Base-by-base conservation (phyloP, 2,797 vertebrate species). In the Gallinago nigripennis region DNA sequence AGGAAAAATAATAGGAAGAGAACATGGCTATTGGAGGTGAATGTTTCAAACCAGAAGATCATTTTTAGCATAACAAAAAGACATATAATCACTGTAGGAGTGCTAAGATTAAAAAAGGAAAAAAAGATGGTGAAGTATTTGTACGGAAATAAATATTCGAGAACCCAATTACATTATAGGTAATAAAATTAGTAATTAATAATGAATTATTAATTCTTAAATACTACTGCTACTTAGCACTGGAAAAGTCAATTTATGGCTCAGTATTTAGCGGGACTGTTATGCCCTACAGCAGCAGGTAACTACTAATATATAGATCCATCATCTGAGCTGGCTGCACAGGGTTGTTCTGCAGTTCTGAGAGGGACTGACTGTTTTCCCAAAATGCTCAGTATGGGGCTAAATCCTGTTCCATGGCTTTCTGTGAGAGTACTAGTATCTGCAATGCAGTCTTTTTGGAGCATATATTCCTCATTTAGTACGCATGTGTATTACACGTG, bases 141-240 rank as follows among this genome's bases (percentile, higher is more conserved):
- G 50, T 66, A 63, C 17, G 57, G 72, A 91, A 78, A 93, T 78
- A 93, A 95, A 92, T 88, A 86, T 91, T 92, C 0, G 3, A 56
- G 14, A 79, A 11, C 16, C 41, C 2, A 65, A 84, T 93, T 78
- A 88, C 28, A 58, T 78, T 88, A 53, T 27, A 72, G 46, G 20
- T 92, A 94, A 88, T 93, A 91, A 95, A 94, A 94, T 65, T 56
- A 69, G 54, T 90, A 92, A 72, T 96, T 89, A 96, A 88, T 87
- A 86, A 83, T 89, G 41, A 96, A 94, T 92, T 91, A 94, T 76
- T 94, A 91, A 88, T 89, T 92, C 39, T 88, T 88, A 91, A 93
- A 79, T 86, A 60, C 51, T 84, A 54, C 58, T 35, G 39, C 2
- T 18, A 63, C 76, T 86, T 88, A 69, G 33, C 30, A 33, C 54